Conservation (phyloP, 23 tunicate species). For the Diplosoma virens region DNA sequence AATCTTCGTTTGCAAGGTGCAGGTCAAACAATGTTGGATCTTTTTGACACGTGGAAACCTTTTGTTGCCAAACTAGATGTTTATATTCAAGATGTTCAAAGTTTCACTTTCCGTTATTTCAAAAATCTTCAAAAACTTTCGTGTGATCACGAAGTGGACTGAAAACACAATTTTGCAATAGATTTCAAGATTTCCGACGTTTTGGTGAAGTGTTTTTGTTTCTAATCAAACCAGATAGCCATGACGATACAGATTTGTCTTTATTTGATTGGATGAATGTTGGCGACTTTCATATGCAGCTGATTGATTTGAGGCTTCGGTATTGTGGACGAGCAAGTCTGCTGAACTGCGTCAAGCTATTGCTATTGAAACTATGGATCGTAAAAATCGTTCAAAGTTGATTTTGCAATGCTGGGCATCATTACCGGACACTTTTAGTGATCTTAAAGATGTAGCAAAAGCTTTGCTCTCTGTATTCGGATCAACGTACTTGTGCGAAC, state of each 20-base stretch:
- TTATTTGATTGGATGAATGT: too few species aligned
- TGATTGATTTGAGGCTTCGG: too few species aligned
- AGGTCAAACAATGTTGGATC: constrained; percentile 30
- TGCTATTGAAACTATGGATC: background rate
- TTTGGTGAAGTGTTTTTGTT: constrained; percentile 40
- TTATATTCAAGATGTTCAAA: constrained; percentile 33
- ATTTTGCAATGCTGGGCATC: constrained; percentile 1
- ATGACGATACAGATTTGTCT: too few species aligned
- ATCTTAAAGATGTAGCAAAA: background rate
- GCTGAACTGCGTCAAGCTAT: background rate
- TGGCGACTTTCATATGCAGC: too few species aligned
- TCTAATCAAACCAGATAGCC: too few species aligned
- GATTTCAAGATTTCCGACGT: constrained; percentile 45
- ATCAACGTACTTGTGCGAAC: background rate
- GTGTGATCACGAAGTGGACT: constrained; percentile 34
- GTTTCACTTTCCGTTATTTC: constrained; percentile 40
- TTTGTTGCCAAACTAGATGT: constrained; percentile 44
- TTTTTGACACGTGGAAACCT: constrained; percentile 42
- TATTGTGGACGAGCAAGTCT: background rate
- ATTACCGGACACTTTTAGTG: constrained; percentile 5
- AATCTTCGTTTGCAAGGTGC: constrained; percentile 48
- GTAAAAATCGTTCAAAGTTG: background rate
- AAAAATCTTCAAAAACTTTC: constrained; percentile 37
- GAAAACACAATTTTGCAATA: constrained; percentile 36
- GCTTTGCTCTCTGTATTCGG: background rate